phyloP scores from a whole-genome alignment of 2,113 vertebrate species.

The Hucho hucho region DNA sequence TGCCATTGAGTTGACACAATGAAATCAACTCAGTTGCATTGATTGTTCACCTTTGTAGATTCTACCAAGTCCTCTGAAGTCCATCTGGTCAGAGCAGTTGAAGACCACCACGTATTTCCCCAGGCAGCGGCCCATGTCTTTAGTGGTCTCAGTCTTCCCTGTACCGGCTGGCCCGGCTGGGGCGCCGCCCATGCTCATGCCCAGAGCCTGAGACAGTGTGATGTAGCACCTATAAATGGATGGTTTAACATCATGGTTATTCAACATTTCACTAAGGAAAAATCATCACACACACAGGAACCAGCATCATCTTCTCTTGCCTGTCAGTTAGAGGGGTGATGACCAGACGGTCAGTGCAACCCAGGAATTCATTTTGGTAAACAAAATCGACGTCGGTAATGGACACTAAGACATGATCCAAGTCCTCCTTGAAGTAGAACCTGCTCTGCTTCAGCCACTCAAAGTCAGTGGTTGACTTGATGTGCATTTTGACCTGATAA shows the following conservation, averaged over 20 bases:
- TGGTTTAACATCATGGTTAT: neutral
- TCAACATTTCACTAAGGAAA: neutral
- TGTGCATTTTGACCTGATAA: conserved; percentile 82
- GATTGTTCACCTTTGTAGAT: conserved; percentile 84
- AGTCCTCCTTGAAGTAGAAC: conserved; percentile 83
- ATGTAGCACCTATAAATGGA: conserved; percentile 80
- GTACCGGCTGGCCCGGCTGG: conserved; percentile 86
- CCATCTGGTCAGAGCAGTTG: conserved; percentile 91
- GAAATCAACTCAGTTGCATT: neutral
- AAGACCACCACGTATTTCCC: conserved; percentile 89
- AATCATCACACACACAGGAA: neutral
- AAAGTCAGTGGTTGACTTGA: conserved; percentile 80
- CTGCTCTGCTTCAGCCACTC: conserved; percentile 89
- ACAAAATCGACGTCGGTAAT: conserved; percentile 88
- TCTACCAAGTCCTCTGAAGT: conserved; percentile 86
- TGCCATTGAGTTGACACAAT: neutral
- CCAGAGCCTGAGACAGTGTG: conserved; percentile 83
- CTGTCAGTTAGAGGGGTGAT: conserved; percentile 90
- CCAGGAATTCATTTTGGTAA: conserved; percentile 90
- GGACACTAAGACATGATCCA: conserved; percentile 77
- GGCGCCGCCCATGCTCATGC: conserved; percentile 89
- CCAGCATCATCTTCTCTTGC: conserved; percentile 54
- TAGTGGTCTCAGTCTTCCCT: conserved; percentile 85
- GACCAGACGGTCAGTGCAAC: conserved; percentile 87
- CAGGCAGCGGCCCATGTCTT: conserved; percentile 87